Evolutionary conservation across 2,888 invertebrate genomes (phyloP).

Genomic region (Xanthia icteritia): DNA sequence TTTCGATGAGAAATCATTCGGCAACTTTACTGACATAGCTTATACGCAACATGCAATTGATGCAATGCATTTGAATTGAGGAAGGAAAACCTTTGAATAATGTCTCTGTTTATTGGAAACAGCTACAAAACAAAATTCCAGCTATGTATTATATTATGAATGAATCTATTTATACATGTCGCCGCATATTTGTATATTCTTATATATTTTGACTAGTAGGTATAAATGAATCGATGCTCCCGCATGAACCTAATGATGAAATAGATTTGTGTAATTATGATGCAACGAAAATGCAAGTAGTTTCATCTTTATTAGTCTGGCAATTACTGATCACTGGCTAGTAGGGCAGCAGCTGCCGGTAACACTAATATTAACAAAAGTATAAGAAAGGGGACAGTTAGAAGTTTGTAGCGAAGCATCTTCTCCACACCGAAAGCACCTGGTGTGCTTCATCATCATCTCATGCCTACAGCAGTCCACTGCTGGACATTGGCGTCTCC

Average conservation of each 20-base stretch:
- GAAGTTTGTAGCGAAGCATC: neutral
- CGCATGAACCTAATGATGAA: neutral
- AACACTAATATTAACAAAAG: neutral
- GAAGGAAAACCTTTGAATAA: constrained; percentile 24
- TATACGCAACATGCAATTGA: constrained; percentile 18
- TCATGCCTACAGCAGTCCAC: no score
- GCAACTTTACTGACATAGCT: neutral
- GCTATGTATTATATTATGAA: neutral
- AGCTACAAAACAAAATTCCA: neutral
- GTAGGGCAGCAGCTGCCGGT: neutral
- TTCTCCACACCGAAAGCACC: neutral
- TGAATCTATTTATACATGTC: neutral
- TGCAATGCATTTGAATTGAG: constrained; percentile 16
- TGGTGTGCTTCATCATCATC: no score
- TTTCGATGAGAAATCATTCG: constrained; percentile 7
- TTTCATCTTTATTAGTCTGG: neutral
- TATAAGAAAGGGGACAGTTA: neutral
- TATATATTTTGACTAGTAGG: neutral
- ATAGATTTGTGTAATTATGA: constrained; percentile 1
- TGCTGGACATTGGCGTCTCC: no score
- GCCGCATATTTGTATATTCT: neutral
- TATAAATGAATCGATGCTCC: neutral
- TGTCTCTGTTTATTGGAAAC: neutral
- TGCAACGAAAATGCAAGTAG: constrained; percentile 23
- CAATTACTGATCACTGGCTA: constrained; percentile 15